Conservation (phyloP, 2,113 vertebrate species). For the Scartelaos histophorus region DNA sequence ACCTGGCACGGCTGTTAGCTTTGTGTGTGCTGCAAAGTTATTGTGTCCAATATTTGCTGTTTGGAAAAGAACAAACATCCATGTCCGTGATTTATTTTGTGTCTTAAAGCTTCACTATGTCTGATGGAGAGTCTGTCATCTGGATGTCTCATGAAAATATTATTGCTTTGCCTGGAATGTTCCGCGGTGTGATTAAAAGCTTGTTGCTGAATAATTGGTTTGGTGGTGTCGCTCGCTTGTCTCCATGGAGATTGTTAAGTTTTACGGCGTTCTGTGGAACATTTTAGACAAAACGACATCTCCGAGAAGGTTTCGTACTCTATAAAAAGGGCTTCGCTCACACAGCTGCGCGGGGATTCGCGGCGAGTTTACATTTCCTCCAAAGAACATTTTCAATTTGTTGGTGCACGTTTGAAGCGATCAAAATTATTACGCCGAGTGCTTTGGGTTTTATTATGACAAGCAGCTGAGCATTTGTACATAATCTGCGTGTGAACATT, state of each 20-base stretch:
- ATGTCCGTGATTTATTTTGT: not conserved
- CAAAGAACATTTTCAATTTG: not conserved
- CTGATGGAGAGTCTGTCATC: too few species aligned
- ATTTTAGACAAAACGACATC: too few species aligned
- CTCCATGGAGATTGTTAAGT: too few species aligned
- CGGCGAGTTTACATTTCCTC: not conserved
- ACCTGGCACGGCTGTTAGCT: slow-evolving; percentile 34
- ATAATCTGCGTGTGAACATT: not conserved
- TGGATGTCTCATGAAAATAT: too few species aligned
- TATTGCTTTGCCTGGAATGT: too few species aligned
- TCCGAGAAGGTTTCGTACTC: not conserved
- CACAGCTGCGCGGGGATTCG: not conserved
- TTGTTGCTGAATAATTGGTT: too few species aligned
- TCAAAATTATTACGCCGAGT: not conserved
- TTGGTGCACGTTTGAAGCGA: not conserved
- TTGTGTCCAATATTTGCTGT: slow-evolving; percentile 54
- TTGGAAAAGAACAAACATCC: slow-evolving; percentile 44
- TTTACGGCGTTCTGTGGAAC: too few species aligned
- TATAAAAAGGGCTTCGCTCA: not conserved
- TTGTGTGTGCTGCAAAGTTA: slow-evolving; percentile 43
- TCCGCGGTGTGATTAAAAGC: too few species aligned
- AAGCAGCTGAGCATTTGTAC: not conserved
- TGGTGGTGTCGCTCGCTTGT: too few species aligned
- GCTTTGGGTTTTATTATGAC: not conserved
- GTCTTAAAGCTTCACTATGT: too few species aligned